Evolutionary conservation across 1,140 invertebrate species (phyloP), one percentile per base, ranked within the genome.

Genomic region (Aphelinus atriplicis): DNA sequence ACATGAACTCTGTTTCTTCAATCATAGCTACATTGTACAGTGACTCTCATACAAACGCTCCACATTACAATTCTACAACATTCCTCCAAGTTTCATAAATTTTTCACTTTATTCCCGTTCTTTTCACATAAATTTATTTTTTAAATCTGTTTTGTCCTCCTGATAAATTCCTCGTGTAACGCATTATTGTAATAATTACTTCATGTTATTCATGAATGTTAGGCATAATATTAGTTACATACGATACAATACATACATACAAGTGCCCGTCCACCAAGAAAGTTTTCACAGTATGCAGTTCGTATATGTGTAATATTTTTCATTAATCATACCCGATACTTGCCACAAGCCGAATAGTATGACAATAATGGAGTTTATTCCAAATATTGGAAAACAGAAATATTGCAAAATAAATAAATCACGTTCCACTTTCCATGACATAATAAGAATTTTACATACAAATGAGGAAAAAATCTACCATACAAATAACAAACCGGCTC

Each of bases 181-280:
- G 77, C 77, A 82, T 82, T 81, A 76, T 82, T 82, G 73, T 82
- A 79, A 80, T 82, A 78, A 71, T 82, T 78, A 75, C 78, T 80
- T 61, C 79, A 79, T 80, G 77, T 80, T 80, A 72, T 78, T 81
- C 76, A 81, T 84, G 26, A 83, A 82, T 77, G 80, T 86, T 84
- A 86, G 82, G 83, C 81, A 78, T 84, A 82, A 81, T 83, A 82
- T 79, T 79, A 80, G 81, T 85, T 85, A 84, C 83, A 85, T 84
- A 84, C 85, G 82, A 74, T 86, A 86, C 84, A 84, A 80, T 86
- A 86, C 84, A 85, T 85, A 86, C 85, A 85, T 85, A 86, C 85
- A 85, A 80, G 75, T 81, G 80, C 79, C 82, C 82, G 80, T 80
- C 81, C 81, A 81, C 80, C 78, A 75, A 69, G 69, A 71, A 75